phyloP scores from a whole-genome alignment of 2,888 invertebrate species.

The Diplolepis rosae region DNA sequence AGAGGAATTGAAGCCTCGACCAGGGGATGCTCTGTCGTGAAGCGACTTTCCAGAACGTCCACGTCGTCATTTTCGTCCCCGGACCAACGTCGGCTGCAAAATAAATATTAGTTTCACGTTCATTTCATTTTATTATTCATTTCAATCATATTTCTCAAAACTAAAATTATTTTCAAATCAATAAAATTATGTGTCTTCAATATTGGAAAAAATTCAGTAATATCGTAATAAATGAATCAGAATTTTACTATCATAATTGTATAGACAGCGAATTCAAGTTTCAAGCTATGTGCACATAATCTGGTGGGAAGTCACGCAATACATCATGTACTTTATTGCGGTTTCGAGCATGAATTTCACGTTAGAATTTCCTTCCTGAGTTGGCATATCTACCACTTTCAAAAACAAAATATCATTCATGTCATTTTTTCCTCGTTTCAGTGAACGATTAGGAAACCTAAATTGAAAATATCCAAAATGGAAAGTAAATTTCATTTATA shows the following conservation, averaged over 20 bases:
- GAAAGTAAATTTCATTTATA: too few relatives aligned
- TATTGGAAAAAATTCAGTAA: background rate
- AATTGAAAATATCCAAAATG: too few relatives aligned
- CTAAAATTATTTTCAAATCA: background rate
- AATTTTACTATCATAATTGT: background rate
- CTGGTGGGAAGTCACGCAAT: background rate
- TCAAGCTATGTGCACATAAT: background rate
- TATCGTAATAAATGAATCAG: background rate
- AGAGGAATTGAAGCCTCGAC: conserved; percentile 64
- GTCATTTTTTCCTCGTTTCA: background rate
- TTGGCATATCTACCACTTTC: background rate
- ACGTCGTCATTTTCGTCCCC: conserved; percentile 62
- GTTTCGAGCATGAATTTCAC: background rate
- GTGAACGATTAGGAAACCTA: background rate
- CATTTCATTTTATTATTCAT: background rate
- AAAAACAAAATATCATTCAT: background rate
- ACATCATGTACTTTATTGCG: background rate
- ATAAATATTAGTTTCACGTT: background rate
- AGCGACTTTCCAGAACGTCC: conserved; percentile 49
- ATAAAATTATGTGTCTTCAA: background rate
- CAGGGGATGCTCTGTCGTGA: conserved; percentile 64
- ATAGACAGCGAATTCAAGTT: background rate
- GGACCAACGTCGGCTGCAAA: conserved; percentile 64
- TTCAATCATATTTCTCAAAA: background rate
- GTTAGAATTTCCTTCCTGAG: background rate